Percentiles rank a stretch among this genome's conserved stretches.
Evolutionary conservation across 2,797 vertebrate species (phyloP).

Genomic region (Ctenochaetus hawaiiensis): DNA sequence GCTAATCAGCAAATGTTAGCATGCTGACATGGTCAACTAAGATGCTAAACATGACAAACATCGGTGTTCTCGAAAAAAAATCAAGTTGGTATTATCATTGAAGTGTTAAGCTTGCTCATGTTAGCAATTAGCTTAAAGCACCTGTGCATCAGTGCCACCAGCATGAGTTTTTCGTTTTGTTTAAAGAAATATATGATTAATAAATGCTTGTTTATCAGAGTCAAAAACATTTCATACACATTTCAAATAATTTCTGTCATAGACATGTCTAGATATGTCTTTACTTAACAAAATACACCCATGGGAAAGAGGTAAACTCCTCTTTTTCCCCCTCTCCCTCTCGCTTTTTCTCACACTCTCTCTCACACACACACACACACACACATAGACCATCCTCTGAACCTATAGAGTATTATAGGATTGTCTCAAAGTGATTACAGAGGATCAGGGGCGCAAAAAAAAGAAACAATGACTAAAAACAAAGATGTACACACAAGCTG

Average conservation of each 20-base stretch:
- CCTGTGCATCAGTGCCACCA: too few relatives aligned
- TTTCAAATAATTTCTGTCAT: background rate
- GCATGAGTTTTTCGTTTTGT: background rate
- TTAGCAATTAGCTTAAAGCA: slow-evolving; percentile 14
- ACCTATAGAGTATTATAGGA: slow-evolving; percentile 56
- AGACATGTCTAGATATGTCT: slow-evolving; percentile 10
- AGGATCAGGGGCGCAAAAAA: slow-evolving; percentile 53
- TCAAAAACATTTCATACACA: too few relatives aligned
- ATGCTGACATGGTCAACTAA: background rate
- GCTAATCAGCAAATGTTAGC: background rate
- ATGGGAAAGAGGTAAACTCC: slow-evolving; percentile 9
- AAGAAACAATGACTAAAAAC: slow-evolving; percentile 25
- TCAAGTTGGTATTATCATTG: background rate
- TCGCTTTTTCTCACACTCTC: background rate
- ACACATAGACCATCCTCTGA: slow-evolving; percentile 48
- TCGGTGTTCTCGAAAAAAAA: background rate
- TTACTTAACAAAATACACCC: background rate
- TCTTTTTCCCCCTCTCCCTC: background rate
- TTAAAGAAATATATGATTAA: slow-evolving; percentile 10
- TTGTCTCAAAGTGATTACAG: slow-evolving; percentile 71
- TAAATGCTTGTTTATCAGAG: background rate
- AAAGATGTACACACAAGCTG: slow-evolving; percentile 23
- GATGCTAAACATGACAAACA: background rate
- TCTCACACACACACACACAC: slow-evolving; percentile 2
- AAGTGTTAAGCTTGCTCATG: background rate